Evolutionary conservation across 2,888 invertebrate species (phyloP).

Genomic region (Imbricaverruca yamaguchii): DNA sequence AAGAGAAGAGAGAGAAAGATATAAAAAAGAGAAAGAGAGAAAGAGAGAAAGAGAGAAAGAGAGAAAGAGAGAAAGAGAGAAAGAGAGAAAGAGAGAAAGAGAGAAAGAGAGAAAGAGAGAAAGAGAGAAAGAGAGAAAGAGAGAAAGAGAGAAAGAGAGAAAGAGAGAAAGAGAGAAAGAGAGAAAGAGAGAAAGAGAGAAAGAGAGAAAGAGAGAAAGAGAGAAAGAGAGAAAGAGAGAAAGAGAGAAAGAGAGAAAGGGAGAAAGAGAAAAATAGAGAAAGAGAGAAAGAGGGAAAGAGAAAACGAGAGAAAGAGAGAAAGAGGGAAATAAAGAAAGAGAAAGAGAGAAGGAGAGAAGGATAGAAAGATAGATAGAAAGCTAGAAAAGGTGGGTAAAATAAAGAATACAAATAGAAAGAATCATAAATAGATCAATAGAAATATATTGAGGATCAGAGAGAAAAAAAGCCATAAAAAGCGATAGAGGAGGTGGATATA

Average conservation of each 20-base stretch:
- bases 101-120: background rate
- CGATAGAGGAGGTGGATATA: no score
- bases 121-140: background rate
- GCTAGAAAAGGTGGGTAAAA: background rate
- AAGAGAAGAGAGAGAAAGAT: no score
- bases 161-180: background rate
- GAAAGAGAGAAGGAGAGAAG: background rate
- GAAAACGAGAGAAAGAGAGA: background rate
- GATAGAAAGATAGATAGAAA: background rate
- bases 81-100: no score
- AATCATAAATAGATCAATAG: background rate
- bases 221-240: background rate
- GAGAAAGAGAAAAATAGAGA: background rate
- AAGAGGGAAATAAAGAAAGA: background rate
- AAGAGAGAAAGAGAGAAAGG: constrained; percentile 7
- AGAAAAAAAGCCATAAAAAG: no score
- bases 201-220: background rate
- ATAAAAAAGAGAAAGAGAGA: no score
- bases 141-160: background rate
- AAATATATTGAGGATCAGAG: no score
- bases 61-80: no score
- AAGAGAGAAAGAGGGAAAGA: background rate
- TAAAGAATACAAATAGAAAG: background rate
- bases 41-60: no score
- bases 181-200: background rate